These are phyloP conservation scores for Alcis repandata DNA, from an alignment of 2,888 invertebrate genomes.

Conservation along the genomic window DNA sequence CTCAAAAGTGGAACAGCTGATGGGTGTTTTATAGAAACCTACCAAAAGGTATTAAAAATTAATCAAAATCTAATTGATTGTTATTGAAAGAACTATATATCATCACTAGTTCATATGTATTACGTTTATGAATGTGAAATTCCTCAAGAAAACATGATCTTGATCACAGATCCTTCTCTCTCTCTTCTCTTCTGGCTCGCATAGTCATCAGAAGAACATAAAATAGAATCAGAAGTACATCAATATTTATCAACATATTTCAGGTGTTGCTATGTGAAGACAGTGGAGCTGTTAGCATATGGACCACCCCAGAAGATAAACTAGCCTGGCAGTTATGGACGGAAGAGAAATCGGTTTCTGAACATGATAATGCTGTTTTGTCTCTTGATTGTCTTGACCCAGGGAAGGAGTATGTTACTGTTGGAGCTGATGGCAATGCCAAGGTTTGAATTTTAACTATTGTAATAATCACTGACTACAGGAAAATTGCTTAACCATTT, in stretches of 20 bases:
- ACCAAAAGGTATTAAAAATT: constrained; percentile 66
- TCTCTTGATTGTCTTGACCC: constrained; percentile 71
- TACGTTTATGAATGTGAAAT: too few species aligned
- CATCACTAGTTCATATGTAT: too few species aligned
- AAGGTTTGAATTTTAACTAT: constrained; percentile 61
- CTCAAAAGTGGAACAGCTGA: constrained; percentile 74
- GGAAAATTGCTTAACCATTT: too few species aligned
- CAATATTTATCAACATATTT: constrained; percentile 14
- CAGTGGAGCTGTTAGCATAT: constrained; percentile 75
- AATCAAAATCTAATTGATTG: too few species aligned
- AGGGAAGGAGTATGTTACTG: constrained; percentile 73
- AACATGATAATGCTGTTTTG: constrained; percentile 76
- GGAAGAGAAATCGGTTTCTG: constrained; percentile 68
- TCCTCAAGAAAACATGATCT: too few species aligned
- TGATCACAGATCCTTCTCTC: too few species aligned
- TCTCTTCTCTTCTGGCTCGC: too few species aligned
- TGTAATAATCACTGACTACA: too few species aligned
- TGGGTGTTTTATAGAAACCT: constrained; percentile 75
- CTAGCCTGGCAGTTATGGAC: constrained; percentile 71
- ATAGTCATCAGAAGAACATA: too few species aligned
- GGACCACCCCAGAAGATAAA: constrained; percentile 61
- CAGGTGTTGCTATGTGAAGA: constrained; percentile 82
- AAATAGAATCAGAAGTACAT: too few species aligned
- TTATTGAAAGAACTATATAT: too few species aligned
- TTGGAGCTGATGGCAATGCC: constrained; percentile 80